Evolutionary conservation across 2,113 vertebrate species (phyloP), one percentile per base, ranked within the genome.

Genomic region (Hippocampus abdominalis): DNA sequence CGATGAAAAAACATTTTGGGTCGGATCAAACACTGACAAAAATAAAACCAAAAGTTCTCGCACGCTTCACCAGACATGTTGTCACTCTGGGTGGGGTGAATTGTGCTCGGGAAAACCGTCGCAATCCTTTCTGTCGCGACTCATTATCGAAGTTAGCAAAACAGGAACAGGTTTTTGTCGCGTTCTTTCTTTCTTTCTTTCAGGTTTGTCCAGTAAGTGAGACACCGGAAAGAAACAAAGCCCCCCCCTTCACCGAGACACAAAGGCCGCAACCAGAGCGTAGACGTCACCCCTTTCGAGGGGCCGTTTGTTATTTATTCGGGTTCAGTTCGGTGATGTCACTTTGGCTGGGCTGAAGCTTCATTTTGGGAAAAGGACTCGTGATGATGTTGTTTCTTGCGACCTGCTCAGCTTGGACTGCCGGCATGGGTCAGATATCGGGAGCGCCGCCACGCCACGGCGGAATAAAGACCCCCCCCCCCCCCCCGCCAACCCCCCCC

Each of bases 401-500:
- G 15, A 79, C 78, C 82, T 74, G 78, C 78, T 78, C 66, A 8
- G 56, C 64, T 69, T 57, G 25, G 29, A 64, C 66, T 54, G 60
- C 27, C 68, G 72, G 61, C 21, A 2, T 15, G 63, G 29, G 66
- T 72, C 64, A 54, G 72, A 60, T 39, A 25, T 56, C 44, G 60
- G 27, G 59, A 70, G 32, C 32, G 32, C 44, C 4, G 54, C 65
- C 18, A 49, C 63, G n/a, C 44, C 40, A 60, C 65, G 18, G 21
- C 21, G 56, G 29, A 69, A 59, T n/a, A 71, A 77, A 81, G 66
- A 48, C 70, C 32, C 32, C 32, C 1, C 1, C 5, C 32, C 4
- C 4, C 32, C 32, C 32, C 29, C 29, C n/a, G n/a, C n/a, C n/a
- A n/a, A n/a, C 0, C 2, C 0, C 0, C 32, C 32, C 5, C 32